Evolutionary conservation across 2,113 vertebrate genomes (phyloP).

Genomic region (Vanacampus margaritifer): DNA sequence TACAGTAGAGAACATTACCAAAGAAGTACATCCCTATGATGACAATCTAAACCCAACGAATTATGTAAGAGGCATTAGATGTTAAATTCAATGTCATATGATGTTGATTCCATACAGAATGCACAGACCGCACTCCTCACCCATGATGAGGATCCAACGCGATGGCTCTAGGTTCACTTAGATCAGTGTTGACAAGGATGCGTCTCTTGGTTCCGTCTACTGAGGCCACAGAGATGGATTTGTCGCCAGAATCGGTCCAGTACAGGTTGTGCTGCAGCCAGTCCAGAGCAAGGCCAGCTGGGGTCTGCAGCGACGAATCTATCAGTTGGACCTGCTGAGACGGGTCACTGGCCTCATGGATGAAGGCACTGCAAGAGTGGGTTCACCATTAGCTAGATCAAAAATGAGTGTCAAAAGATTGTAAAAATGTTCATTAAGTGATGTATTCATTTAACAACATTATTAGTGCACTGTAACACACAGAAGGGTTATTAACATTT

Average conservation of each 20-base stretch:
- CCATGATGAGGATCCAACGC: conserved; percentile 88
- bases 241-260: conserved; percentile 93
- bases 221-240: conserved; percentile 91
- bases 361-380: conserved; percentile 79
- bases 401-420: not conserved
- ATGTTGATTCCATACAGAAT: not conserved
- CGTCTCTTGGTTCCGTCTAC: conserved; percentile 83
- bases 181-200: conserved; percentile 83
- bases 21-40: not conserved
- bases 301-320: conserved; percentile 81
- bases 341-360: conserved; percentile 87
- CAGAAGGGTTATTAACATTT: too few species aligned
- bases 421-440: not conserved
- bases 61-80: not conserved
- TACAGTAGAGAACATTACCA: not conserved
- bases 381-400: not conserved
- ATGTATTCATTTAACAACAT: not conserved
- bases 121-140: conserved; percentile 61
- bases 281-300: conserved; percentile 90
- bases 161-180: conserved; percentile 90
- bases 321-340: conserved; percentile 85
- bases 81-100: not conserved
- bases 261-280: conserved; percentile 98
- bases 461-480: not conserved
- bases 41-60: not conserved